Percentiles rank a stretch among this genome's conserved stretches.
Evolutionary conservation across 2,113 vertebrate species (phyloP).

Genomic region (Colaptes auratus): DNA sequence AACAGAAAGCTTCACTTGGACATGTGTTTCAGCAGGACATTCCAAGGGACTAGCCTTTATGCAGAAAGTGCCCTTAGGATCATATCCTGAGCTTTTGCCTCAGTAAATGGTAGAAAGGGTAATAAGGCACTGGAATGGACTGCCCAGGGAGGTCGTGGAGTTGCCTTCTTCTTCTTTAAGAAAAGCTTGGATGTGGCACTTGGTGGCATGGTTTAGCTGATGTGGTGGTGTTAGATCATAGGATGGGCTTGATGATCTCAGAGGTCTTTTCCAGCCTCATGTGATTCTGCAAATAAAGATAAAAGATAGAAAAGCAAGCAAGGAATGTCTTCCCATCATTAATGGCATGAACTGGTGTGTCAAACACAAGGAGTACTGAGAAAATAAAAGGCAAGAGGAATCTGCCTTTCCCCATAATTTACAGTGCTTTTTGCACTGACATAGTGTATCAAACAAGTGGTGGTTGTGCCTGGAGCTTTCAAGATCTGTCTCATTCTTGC

Average conservation of each 20-base stretch:
- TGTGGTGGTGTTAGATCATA: no score
- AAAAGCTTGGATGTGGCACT: no score
- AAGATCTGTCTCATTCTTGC: background rate
- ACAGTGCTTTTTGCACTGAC: background rate
- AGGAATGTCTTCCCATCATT: background rate
- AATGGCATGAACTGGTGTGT: rapidly evolving
- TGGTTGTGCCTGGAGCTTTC: background rate
- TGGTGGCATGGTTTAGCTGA: no score
- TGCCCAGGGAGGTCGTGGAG: no score
- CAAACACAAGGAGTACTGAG: background rate
- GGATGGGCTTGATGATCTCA: no score
- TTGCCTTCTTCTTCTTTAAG: no score
- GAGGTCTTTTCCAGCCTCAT: no score
- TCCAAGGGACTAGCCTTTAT: background rate
- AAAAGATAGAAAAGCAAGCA: background rate
- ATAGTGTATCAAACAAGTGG: background rate
- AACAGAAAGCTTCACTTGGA: background rate
- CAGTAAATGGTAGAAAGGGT: no score
- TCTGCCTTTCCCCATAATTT: background rate
- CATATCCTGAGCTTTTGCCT: background rate
- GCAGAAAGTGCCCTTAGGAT: background rate
- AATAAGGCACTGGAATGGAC: no score
- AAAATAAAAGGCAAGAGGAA: background rate
- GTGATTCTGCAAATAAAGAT: background rate
- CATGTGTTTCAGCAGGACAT: rapidly evolving